Percentiles rank a stretch among this genome's conserved stretches.
These are phyloP conservation scores for Australoheros facetus DNA, from an alignment of 2,797 vertebrate species.

Conservation along the genomic window DNA sequence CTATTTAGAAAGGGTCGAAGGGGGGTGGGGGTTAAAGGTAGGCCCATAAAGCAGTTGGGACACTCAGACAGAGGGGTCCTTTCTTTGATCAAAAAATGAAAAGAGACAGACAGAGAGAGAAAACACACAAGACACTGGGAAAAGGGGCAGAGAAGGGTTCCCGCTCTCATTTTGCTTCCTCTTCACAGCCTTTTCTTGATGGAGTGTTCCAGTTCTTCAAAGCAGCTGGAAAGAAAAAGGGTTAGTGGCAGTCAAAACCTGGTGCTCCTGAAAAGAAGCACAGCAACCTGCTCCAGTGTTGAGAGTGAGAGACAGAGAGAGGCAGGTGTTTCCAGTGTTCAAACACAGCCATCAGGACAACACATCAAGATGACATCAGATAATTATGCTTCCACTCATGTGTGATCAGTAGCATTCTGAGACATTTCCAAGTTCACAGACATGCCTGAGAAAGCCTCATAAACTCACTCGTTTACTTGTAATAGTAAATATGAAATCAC, in stretches of 20 bases:
- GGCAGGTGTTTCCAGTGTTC: constrained; percentile 38
- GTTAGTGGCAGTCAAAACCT: constrained; percentile 56
- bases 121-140: constrained; percentile 38
- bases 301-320: constrained; percentile 24
- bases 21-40: constrained; percentile 41
- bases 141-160: constrained; percentile 41
- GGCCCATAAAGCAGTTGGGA: constrained; percentile 47
- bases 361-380: constrained; percentile 5
- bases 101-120: constrained; percentile 28
- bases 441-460: neutral
- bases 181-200: constrained; percentile 13
- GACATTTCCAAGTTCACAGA: constrained; percentile 2
- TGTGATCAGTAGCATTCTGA: neutral
- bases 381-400: neutral
- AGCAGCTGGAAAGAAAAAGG: constrained; percentile 63
- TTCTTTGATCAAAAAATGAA: constrained; percentile 53
- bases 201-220: constrained; percentile 40
- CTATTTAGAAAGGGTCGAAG: constrained; percentile 39
- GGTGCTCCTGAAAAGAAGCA: neutral
- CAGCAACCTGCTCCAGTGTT: neutral
- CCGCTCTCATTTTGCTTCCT: constrained; percentile 25
- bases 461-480: neutral
- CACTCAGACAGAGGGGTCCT: constrained; percentile 51
- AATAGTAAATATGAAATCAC: neutral
- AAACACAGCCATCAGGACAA: constrained; percentile 19